Base-by-base conservation (phyloP, 2,797 vertebrate genomes). In the Lepus oiostolus region DNA sequence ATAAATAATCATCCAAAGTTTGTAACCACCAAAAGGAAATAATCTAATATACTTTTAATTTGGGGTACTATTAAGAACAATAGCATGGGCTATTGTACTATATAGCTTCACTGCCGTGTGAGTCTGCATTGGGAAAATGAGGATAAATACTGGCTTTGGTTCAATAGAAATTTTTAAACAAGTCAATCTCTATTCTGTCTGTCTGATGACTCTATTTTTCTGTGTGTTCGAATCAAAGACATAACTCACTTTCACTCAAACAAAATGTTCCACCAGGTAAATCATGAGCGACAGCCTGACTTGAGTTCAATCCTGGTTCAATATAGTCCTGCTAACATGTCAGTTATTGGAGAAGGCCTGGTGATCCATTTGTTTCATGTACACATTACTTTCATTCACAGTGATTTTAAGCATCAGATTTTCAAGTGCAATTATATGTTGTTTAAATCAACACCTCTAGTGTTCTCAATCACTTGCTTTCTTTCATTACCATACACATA, bases 211-310 rank as follows among this genome's bases (percentile, higher is more conserved):
- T 97, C 58, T 85, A 42, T 68, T 95, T 88, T 96, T 85, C 75
- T 92, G n/a, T 74, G 65, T 54, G 24, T 80, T 91, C 70, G 94
- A 94, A 94, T 97, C 87, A 95, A 96, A 95, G 67, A 42, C 71
- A 92, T 83, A 65, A 88, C 58, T 96, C 93, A 96, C 60, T 65
- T 88, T 94, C 54, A 84, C 38, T 85, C 74, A 80, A 85, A 68
- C 63, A 76, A 88, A 94, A 93, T 81, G 79, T 30, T 85, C 60
- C 17, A 1, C 77, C 54, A 92, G 54, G 87, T 93, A 95, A 95
- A 92, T 96, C 82, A 88, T 93, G 91, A 96, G 16, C 94, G 82
- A 88, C 70, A 93, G 67, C 14, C 35, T 95, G 54, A 91, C 77
- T 76, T 91, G 30, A 85, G 50, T 77, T 96, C 91, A 91, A 7